Percentiles rank a stretch among this genome's conserved stretches.
Evolutionary conservation across 2,113 vertebrate species (phyloP).

Genomic region (Lichenostomus cassidix): DNA sequence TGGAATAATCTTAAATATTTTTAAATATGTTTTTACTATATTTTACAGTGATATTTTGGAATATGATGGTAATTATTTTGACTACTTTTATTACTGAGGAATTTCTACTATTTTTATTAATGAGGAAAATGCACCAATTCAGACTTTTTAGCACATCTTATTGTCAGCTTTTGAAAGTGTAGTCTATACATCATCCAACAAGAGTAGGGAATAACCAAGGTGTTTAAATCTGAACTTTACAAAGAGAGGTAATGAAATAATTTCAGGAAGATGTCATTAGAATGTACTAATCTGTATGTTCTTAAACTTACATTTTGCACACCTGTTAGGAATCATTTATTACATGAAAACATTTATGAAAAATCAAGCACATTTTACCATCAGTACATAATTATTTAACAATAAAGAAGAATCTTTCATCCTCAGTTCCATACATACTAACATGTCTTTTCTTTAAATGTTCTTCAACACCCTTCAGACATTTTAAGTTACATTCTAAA

Average conservation of each 20-base stretch:
- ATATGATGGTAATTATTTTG: background rate
- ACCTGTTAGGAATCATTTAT: background rate
- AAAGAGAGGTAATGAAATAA: background rate
- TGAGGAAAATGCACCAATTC: background rate
- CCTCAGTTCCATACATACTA: background rate
- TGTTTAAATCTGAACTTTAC: background rate
- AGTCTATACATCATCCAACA: background rate
- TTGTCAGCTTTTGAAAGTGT: background rate
- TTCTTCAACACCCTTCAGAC: background rate
- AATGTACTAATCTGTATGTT: background rate
- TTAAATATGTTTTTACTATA: background rate
- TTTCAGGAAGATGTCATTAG: background rate
- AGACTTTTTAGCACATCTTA: background rate
- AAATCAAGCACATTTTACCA: background rate
- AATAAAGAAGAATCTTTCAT: background rate
- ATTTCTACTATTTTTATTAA: background rate
- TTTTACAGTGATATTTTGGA: background rate
- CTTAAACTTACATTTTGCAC: background rate
- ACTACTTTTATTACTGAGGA: background rate
- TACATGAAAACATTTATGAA: background rate
- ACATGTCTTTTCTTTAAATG: background rate
- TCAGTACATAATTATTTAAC: background rate
- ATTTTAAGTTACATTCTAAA: background rate
- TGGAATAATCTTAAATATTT: background rate
- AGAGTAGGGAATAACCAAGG: background rate